Evolutionary conservation across 1,140 invertebrate genomes (phyloP).

Genomic region (Antheraea pernyi): DNA sequence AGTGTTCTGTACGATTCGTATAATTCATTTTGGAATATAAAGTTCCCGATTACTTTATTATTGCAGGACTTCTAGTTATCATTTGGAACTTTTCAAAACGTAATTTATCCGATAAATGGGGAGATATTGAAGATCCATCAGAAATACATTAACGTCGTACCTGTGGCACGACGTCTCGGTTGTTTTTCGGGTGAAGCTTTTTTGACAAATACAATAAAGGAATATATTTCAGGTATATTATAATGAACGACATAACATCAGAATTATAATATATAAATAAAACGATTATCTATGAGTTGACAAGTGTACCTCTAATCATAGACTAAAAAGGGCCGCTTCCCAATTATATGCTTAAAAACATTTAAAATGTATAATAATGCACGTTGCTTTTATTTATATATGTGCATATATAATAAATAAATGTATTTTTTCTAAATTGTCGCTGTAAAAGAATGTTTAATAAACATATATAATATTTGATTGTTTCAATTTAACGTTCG

Average conservation of each 20-base stretch:
- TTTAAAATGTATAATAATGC: no score
- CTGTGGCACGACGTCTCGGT: slow-evolving; percentile 35
- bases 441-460: slow-evolving; percentile 1
- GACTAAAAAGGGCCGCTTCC: no score
- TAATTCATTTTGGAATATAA: background rate
- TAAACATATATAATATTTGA: slow-evolving; percentile 11
- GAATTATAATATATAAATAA: background rate
- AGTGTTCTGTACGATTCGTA: background rate
- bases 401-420: no score
- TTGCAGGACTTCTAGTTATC: background rate
- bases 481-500: slow-evolving; percentile 1
- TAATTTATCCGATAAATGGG: slow-evolving; percentile 60
- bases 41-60: background rate
- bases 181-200: slow-evolving; percentile 25
- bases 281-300: background rate
- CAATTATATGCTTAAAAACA: no score
- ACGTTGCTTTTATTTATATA: no score
- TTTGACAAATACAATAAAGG: slow-evolving; percentile 12
- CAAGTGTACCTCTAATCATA: no score
- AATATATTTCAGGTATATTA: background rate
- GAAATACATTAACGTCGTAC: slow-evolving; percentile 71
- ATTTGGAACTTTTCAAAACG: slow-evolving; percentile 28
- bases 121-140: slow-evolving; percentile 71
- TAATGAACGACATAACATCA: background rate
- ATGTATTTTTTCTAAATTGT: background rate